Evolutionary conservation across 2,113 vertebrate genomes (phyloP), one percentile per base, ranked within the genome.

Genomic region (Connochaetes taurinus): DNA sequence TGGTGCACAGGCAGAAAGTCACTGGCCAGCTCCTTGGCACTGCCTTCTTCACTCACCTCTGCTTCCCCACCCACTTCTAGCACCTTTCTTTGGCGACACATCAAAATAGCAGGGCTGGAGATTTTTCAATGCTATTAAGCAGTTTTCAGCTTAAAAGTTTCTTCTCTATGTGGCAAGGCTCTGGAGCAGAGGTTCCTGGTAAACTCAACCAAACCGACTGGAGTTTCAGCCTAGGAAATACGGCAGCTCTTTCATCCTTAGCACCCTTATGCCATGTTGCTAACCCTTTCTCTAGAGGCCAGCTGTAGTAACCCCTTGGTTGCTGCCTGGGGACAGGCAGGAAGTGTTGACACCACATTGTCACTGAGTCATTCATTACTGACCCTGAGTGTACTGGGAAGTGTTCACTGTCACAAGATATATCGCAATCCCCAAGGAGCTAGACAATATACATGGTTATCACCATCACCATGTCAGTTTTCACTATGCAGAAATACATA

Each of bases 291-390:
- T 97, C 53, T 64, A 96, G 17, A 57, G 12, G 55, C 81, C 91
- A 92, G 60, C 91, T 93, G 43, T 84, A 92, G 27, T 91, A 80
- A 97, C 93, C 83, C 93, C 84, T 96, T 87, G 91, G 67, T 93
- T 94, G n/a, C 76, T 85, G 97, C 89, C 96, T 87, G 76, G 89
- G 92, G 94, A 95, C 43, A 98, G 90, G 64, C 52, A 94, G 87
- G 82, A 98, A 98, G 89, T 62, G 90, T 95, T 98, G 97, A 98
- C 58, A 31, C 27, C 53, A 25, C 88, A 60, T 21, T 23, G 19
- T 90, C 64, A 53, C n/a, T 71, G 74, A 52, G 45, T 53, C 85
- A 64, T 95, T 98, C 97, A 98, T 98, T 97, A 98, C 93, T 76
- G 97, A 86, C n/a, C 85, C 82, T 96, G 71, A 2, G 80, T 85